phyloP scores from a whole-genome alignment of 2,797 vertebrate genomes.

The Notolepis coatsorum region DNA sequence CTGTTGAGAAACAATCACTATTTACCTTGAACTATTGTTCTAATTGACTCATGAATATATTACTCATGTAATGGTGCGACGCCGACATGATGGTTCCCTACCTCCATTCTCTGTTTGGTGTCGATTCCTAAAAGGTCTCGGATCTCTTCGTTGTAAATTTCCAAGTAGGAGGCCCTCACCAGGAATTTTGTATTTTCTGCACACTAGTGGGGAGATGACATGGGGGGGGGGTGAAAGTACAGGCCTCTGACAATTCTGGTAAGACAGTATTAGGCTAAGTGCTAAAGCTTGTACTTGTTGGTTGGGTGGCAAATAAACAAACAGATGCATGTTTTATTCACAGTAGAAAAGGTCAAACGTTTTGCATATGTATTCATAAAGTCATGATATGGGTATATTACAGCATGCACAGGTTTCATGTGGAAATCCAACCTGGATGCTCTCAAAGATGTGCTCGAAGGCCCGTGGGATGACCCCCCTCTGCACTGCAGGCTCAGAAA shows the following conservation, averaged over 20 bases:
- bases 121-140: constrained; percentile 88
- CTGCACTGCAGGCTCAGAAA: constrained; percentile 78
- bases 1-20: no score
- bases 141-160: constrained; percentile 93
- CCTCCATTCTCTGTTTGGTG: constrained; percentile 92
- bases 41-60: no score
- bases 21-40: no score
- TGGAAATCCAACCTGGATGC: constrained; percentile 53
- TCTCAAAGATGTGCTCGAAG: constrained; percentile 92
- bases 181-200: constrained; percentile 91
- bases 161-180: constrained; percentile 89
- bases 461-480: constrained; percentile 89
- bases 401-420: neutral
- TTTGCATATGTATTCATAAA: neutral
- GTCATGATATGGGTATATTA: neutral
- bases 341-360: no score
- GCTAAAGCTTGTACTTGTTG: no score
- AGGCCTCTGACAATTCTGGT: neutral
- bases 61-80: constrained; percentile 4
- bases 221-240: neutral
- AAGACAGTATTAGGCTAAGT: neutral
- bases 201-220: constrained; percentile 74
- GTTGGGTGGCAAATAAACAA: no score
- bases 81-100: constrained; percentile 51
- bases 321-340: no score